phyloP scores from a whole-genome alignment of 2,888 invertebrate species.

The Stomorhina lunata region DNA sequence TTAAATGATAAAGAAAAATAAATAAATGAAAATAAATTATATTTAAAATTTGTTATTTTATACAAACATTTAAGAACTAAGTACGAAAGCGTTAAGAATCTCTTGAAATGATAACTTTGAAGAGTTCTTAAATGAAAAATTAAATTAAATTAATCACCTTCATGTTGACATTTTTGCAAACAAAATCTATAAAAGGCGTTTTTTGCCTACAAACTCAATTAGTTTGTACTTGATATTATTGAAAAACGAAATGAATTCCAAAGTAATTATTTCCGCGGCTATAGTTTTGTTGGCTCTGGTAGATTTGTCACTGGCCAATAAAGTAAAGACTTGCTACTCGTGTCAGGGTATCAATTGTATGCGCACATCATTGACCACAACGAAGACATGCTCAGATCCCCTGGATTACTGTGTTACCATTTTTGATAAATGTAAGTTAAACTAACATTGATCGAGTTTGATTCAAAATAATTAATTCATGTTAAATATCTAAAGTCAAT shows the following conservation, averaged over 20 bases:
- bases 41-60: not conserved
- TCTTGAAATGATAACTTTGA: slow-evolving; percentile 51
- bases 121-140: slow-evolving; percentile 7
- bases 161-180: not conserved
- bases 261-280: not conserved
- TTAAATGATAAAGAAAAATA: not conserved
- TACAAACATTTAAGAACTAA: not conserved
- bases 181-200: slow-evolving; percentile 53
- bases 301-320: slow-evolving; percentile 66
- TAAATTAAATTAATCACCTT: slow-evolving; percentile 14
- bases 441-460: not conserved
- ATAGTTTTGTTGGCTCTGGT: not conserved
- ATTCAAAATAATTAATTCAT: not conserved
- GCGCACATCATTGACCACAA: slow-evolving; percentile 68
- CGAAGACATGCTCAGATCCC: slow-evolving; percentile 71
- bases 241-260: slow-evolving; percentile 11
- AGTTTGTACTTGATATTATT: not conserved
- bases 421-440: slow-evolving; percentile 73
- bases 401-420: slow-evolving; percentile 77
- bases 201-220: not conserved
- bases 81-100: slow-evolving; percentile 22
- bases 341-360: slow-evolving; percentile 76
- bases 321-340: slow-evolving; percentile 71
- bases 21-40: not conserved
- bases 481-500: slow-evolving; percentile 33